Base-by-base conservation (phyloP, 1,140 invertebrate species). In the Drosophila leontia region DNA sequence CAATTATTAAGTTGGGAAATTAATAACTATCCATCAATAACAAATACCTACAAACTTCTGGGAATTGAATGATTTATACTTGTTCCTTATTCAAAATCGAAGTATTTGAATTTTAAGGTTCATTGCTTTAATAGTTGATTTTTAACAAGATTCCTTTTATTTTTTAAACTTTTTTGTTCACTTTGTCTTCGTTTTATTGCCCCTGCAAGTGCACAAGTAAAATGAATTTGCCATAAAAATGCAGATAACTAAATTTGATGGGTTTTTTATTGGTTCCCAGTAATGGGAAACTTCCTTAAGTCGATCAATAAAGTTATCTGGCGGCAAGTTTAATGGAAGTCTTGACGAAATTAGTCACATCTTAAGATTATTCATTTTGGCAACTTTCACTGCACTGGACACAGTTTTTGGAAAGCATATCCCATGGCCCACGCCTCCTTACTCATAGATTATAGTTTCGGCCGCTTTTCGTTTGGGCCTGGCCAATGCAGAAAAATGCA, bases 321-420 rank as follows among this genome's bases (percentile, higher is more conserved):
- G 7, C 53, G 61, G 61, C 57, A 44, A 13, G 37, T 35, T 44
- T 61, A 61, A 35, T 55, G 47, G 71, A 51, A 63, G 56, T 76
- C 69, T 72, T 71, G 68, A 72, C 69, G 53, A 72, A 72, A 72
- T 72, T 71, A 72, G 69, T 72, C 69, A 71, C 69, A 60, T 72
- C 67, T 56, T 19, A 47, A 57, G 50, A 42, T 32, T 17, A 59
- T 50, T 42, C 44, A 71, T 72, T 61, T 64, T 71, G 35, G 37
- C 35, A 72, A 72, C 69, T 72, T 72, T 72, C 69, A 72, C 69
- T 55, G 62, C 61, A 50, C 32, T 50, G 35, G 61, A 65, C 59
- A 45, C 34, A 45, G 9, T 63, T 69, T 81, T 80, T 77, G 64
- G 77, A 90, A 87, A 88, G 81, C 76, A 68, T 86, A 65, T 79